Base-by-base conservation (phyloP, 2,113 vertebrate genomes). In the Noctilio leporinus region DNA sequence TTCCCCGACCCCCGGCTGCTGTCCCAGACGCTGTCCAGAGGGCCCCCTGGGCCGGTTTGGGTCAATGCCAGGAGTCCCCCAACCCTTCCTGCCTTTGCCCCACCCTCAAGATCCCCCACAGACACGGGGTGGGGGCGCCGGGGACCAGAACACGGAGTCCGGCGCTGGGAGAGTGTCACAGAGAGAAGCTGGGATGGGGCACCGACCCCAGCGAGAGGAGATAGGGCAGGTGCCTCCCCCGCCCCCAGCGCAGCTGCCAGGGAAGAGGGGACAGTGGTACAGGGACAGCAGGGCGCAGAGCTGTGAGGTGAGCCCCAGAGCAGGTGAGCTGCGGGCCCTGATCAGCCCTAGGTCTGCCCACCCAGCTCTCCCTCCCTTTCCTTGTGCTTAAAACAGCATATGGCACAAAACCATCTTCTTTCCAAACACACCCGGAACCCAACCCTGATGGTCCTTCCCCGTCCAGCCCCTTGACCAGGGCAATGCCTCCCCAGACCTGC, bases 11-110 rank as follows among this genome's bases (percentile, higher is more conserved):
- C 16, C 35, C 5, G 0, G 15, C 38, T 28, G 0, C 4, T 16
- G 0, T 16, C 38, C 22, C 24, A 30, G 53, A 4, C 75, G 8
- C 4, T 2, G 33, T 1, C 1, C 12, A 1, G 5, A 22, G 7
- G 11, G 43, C 19, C 15, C 0, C 22, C 35, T 1, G 33, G 19
- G 35, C 65, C 14, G 20, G 38, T 28, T n/a, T 57, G n/a, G 3
- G 9, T 1, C 5, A 40, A 43, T 3, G 15, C 0, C 0, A 0
- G 12, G 62, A 38, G 15, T 9, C 20, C 20, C 7, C 35, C 2
- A 2, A 30, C 4, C 43, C 70, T 16, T 2, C 8, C 33, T 33
- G 45, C 35, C 14, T 7, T 16, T 33, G 12, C 7, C 4, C 11
- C 12, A 10, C 69, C 53, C 4, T 17, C 1, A 0, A 20, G 69